phyloP scores from a whole-genome alignment of 2,888 invertebrate species.

The Cheilosia pagana region DNA sequence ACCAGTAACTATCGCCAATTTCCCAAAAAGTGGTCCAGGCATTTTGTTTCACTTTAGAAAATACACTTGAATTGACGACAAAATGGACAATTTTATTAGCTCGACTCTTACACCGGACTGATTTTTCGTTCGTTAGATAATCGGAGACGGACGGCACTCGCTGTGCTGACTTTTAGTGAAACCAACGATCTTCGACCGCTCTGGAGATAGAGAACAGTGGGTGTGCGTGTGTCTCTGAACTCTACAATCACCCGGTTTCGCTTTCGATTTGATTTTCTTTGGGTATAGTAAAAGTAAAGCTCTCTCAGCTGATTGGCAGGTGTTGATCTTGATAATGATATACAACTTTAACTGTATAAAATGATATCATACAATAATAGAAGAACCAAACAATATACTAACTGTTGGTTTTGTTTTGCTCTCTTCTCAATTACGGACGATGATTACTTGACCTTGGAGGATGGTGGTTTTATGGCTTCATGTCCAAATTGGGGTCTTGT shows the following conservation, averaged over 20 bases:
- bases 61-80: neutral
- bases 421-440: constrained; percentile 3
- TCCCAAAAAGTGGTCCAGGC: constrained; percentile 80
- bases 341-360: too few species aligned
- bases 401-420: constrained; percentile 16
- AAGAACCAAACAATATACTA: too few species aligned
- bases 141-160: constrained; percentile 11
- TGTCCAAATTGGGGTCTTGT: too few species aligned
- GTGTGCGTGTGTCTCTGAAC: constrained; percentile 1
- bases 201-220: constrained; percentile 36
- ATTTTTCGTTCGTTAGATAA: constrained; percentile 46
- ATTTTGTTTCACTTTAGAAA: constrained; percentile 66
- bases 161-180: constrained; percentile 21
- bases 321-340: too few species aligned
- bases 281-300: constrained; percentile 22
- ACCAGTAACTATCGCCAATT: constrained; percentile 85
- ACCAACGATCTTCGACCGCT: constrained; percentile 55
- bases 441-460: constrained; percentile 39
- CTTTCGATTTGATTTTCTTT: neutral
- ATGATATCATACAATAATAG: too few species aligned
- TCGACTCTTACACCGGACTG: neutral
- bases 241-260: constrained; percentile 37
- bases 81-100: neutral
- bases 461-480: constrained; percentile 21
- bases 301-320: constrained; percentile 51